These are phyloP conservation scores for Oreochromis grahami DNA, from an alignment of 2,797 vertebrate genomes.

Conservation along the genomic window DNA sequence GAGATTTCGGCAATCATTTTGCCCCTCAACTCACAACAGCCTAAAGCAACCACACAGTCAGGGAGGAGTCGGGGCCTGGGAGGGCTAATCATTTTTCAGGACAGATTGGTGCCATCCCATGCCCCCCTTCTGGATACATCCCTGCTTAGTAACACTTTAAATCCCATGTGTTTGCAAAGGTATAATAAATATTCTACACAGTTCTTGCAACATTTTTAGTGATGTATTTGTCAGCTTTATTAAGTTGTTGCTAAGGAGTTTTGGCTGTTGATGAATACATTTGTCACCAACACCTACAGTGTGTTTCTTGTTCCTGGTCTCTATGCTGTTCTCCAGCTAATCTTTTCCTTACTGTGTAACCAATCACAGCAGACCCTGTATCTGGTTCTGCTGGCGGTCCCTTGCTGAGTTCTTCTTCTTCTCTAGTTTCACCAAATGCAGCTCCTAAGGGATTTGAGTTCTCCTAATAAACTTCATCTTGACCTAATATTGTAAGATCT, in stretches of 20 bases:
- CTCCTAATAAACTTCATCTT: background rate
- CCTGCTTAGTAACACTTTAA: background rate
- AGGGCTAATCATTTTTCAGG: background rate
- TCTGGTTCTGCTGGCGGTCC: background rate
- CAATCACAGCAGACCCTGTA: background rate
- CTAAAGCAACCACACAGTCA: background rate
- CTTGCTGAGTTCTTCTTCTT: background rate
- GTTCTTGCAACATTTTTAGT: background rate
- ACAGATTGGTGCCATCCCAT: background rate
- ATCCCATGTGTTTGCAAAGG: background rate
- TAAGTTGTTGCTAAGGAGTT: background rate
- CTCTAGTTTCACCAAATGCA: background rate
- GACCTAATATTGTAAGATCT: background rate
- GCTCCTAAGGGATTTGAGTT: background rate
- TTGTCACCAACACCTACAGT: background rate
- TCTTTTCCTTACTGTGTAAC: background rate
- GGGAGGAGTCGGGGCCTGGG: background rate
- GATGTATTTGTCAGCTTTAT: background rate
- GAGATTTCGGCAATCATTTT: background rate
- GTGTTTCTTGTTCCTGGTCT: background rate
- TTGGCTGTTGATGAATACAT: background rate
- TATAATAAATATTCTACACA: background rate
- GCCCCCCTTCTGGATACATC: background rate
- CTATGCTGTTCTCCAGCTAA: background rate
- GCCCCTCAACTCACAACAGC: background rate